Base-by-base conservation (phyloP, 1,140 invertebrate species). In the Chrysopa pallens region DNA sequence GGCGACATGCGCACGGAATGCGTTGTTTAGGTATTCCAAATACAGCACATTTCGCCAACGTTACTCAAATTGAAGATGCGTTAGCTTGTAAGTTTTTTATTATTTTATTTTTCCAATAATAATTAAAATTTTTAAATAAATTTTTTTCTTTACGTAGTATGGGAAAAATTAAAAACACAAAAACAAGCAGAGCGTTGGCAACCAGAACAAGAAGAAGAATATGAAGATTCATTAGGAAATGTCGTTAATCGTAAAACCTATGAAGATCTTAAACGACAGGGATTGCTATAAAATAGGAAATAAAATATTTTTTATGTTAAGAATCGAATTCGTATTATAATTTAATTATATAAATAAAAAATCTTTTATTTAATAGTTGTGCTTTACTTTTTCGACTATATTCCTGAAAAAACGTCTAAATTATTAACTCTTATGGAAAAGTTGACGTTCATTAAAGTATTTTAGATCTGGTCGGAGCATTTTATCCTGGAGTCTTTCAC, bases 1-100 rank as follows among this genome's bases (percentile, higher is more conserved):
- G 96, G 94, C 69, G 96, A 41, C 96, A 99, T 67, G 94, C 96
- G 28, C 94, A 99, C 64, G 95, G 95, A 12, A 98, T 99, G 95
- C 67, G 92, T 6, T 99, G 96, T 65, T 69, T 99, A 2, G 93
- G 95, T 6, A 98, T 99, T 53, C 95, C 95, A 1, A 99, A 99
- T 62, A 99, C 96, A 1, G 94, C 96, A 8, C 96, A 99, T 70
- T 99, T 99, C 71, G 94, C 96, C 7, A 98, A 98, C 64, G 94
- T 99, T 6, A 98, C 95, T 6, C 87, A 93, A 52, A 98, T 99
- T 56, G 93, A 98, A 63, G 96, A 99, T 68, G 96, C 96, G 5
- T 68, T 98, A 36, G 84, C 85, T 38, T 65, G 80, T 85, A 71
- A 74, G 78, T 74, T 48, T 45, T 45, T 6, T 38, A 41, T 29